Base-by-base conservation (phyloP, 2,888 invertebrate species). In the Dicroscelio sp. region DNA sequence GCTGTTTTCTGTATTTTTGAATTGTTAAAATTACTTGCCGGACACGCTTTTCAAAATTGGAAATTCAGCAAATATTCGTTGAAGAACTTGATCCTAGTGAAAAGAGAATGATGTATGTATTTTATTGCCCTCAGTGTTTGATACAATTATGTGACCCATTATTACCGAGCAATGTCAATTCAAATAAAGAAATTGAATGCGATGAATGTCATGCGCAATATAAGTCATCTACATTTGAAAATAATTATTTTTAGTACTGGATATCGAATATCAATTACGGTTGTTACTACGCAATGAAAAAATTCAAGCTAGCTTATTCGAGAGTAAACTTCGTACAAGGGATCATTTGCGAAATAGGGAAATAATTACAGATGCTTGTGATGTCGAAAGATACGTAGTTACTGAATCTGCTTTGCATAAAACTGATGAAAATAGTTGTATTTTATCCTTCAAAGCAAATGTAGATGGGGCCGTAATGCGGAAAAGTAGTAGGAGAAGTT, bases 21-120 rank as follows among this genome's bases (percentile, higher is more conserved):
- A 76, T 31, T 76, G 60, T 20, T 76, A 35, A 76, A 76, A 60
- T 4, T 58, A 6, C 12, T 76, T 14, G 58, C 76, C 25, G 76
- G 76, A n/a, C 55, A 12, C 20, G 23, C 4, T 31, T 80, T 80
- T 23, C 10, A 27, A 33, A 80, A 80, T 14, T 23, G n/a, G 55
- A 67, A 67, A 33, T 80, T 80, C 3, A 80, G 80, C 35, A 65
- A 67, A 33, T 52, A 80, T 55, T 67, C 33, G 17, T 65, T 80
- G n/a, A 12, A 10, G 6, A 80, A 65, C 65, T 65, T 20, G 10
- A 65, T 43, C 27, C 43, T n/a, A 38, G 38, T 43, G 25, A 43
- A 30, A 23, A 65, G 12, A 65, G 30, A 48, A 79, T 79, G 30
- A 17, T 14, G 8, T 79, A 63, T 48, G 23, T 65, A 25, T 79